Evolutionary conservation across 2,888 invertebrate genomes (phyloP).

Genomic region (Trissoscelio sp.): DNA sequence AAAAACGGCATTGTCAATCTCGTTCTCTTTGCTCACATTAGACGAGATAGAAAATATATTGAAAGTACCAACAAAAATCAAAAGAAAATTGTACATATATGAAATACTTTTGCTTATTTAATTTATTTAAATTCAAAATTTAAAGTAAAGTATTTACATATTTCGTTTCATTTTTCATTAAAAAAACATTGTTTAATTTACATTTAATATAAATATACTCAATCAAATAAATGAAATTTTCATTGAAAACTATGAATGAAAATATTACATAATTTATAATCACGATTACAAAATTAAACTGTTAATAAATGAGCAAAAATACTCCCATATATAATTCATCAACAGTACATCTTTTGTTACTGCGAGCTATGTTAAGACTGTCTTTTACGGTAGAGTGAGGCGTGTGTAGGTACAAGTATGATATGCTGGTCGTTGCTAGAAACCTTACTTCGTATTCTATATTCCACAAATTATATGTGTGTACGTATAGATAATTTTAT

Average conservation of each 20-base stretch:
- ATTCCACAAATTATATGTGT: slow-evolving; percentile 41
- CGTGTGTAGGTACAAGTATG: slow-evolving; percentile 75
- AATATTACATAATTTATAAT: not conserved
- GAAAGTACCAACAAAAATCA: not conserved
- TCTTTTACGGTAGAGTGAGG: slow-evolving; percentile 73
- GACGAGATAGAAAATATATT: not conserved
- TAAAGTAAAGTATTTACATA: not conserved
- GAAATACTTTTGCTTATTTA: not conserved
- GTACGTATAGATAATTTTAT: slow-evolving; percentile 48
- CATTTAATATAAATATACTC: too few species aligned
- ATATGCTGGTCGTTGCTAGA: slow-evolving; percentile 72
- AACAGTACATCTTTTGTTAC: slow-evolving; percentile 51
- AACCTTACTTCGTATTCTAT: slow-evolving; percentile 69
- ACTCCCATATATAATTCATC: slow-evolving; percentile 43
- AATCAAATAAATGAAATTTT: not conserved
- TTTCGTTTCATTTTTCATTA: too few species aligned
- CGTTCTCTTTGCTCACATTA: not conserved
- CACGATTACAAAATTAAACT: not conserved
- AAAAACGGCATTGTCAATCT: not conserved
- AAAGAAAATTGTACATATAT: not conserved
- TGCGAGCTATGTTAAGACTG: slow-evolving; percentile 63
- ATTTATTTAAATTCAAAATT: not conserved
- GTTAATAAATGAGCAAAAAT: slow-evolving; percentile 40
- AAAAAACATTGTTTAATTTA: not conserved
- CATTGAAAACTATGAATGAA: not conserved